Evolutionary conservation across 2,888 invertebrate genomes (phyloP).

Genomic region (Orthosia gracilis): DNA sequence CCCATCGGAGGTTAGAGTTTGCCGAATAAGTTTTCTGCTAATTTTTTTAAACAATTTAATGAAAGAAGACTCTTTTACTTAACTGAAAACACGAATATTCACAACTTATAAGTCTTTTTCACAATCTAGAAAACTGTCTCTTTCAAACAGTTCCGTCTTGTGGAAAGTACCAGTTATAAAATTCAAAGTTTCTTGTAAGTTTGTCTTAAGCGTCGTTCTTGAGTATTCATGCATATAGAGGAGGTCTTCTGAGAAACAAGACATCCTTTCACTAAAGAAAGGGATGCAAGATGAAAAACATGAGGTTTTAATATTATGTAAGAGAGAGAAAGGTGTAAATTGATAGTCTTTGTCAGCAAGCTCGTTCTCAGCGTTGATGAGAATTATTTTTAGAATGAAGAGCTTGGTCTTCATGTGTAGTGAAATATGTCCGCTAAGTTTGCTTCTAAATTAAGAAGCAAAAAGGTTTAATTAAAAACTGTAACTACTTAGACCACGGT

Average conservation of each 20-base stretch:
- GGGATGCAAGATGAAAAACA: conserved; percentile 50
- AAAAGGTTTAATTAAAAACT: no score
- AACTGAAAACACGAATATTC: not conserved
- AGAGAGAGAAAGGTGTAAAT: conserved; percentile 18
- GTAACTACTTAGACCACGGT: no score
- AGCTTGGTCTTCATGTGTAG: not conserved
- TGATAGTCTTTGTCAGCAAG: conserved; percentile 25
- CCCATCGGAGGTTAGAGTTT: not conserved
- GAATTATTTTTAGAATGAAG: conserved; percentile 29
- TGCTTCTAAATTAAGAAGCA: not conserved
- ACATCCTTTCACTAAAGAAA: conserved; percentile 52
- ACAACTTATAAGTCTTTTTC: not conserved
- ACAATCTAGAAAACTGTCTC: conserved; percentile 15
- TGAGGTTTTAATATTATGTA: conserved; percentile 38
- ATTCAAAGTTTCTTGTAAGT: conserved; percentile 51
- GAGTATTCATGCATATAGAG: conserved; percentile 62
- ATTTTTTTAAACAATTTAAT: not conserved
- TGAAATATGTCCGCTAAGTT: not conserved
- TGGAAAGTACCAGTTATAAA: conserved; percentile 41
- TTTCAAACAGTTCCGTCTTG: conserved; percentile 12
- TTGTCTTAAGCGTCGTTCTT: conserved; percentile 41
- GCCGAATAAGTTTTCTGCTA: no score
- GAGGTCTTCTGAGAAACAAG: conserved; percentile 47
- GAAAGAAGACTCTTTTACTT: not conserved
- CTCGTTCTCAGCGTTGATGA: conserved; percentile 25